Percentiles rank a stretch among this genome's conserved stretches.
Evolutionary conservation across 2,888 invertebrate genomes (phyloP).

Genomic region (Alcis repandata): DNA sequence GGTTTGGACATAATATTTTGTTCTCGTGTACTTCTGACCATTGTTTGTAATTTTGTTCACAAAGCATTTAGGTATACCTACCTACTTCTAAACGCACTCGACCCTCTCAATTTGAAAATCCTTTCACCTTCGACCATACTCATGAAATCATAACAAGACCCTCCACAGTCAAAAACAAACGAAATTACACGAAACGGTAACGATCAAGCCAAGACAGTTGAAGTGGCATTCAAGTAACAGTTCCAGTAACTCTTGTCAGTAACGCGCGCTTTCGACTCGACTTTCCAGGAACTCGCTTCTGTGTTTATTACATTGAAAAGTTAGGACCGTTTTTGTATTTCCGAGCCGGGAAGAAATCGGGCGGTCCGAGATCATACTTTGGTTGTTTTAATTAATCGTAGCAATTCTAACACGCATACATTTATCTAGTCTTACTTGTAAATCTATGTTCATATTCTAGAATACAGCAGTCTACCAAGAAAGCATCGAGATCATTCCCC

Average conservation of each 20-base stretch:
- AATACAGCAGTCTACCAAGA: no score
- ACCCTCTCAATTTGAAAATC: conserved; percentile 13
- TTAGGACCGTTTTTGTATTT: conserved; percentile 27
- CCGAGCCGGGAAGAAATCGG: background rate
- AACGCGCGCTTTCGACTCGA: conserved; percentile 43
- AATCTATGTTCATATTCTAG: no score
- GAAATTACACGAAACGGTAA: conserved; percentile 49
- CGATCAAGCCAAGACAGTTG: conserved; percentile 47
- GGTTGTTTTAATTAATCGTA: background rate
- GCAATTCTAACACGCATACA: no score
- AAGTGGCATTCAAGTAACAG: conserved; percentile 39
- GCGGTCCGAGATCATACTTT: background rate
- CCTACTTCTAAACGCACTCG: background rate
- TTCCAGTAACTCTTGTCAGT: conserved; percentile 43
- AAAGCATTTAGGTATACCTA: no score
- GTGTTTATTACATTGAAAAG: conserved; percentile 35
- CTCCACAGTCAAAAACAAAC: conserved; percentile 49
- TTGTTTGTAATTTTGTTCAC: background rate
- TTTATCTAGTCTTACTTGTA: no score
- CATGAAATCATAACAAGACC: conserved; percentile 43
- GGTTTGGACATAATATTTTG: no score
- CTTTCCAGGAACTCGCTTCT: conserved; percentile 28
- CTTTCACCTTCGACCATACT: conserved; percentile 31
- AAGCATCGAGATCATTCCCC: no score
- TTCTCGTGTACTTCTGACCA: no score